Evolutionary conservation across 2,888 invertebrate species (phyloP).

Genomic region (Nomada lathburiana): DNA sequence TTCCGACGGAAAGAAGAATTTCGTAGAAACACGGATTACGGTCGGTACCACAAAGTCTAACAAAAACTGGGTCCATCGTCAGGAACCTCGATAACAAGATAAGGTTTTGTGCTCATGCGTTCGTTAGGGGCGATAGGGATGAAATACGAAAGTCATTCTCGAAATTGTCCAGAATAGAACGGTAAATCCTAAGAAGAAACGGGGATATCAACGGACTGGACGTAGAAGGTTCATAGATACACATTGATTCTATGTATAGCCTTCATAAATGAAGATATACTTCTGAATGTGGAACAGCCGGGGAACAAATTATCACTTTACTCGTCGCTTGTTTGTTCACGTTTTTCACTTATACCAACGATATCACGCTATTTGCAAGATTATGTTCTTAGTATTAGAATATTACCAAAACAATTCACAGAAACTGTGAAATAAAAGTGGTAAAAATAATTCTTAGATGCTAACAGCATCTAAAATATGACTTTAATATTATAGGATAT

Average conservation of each 20-base stretch:
- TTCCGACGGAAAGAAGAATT: conserved; percentile 23
- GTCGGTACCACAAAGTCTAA: conserved; percentile 27
- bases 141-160: conserved; percentile 49
- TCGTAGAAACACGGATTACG: conserved; percentile 51
- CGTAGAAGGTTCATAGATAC: conserved; percentile 15
- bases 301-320: background rate
- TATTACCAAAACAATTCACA: background rate
- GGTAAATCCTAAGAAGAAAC: conserved; percentile 22
- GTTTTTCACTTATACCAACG: conserved; percentile 21
- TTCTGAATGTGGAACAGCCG: background rate
- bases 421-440: too few relatives aligned
- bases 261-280: background rate
- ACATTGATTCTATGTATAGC: conserved; percentile 4
- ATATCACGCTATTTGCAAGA: background rate
- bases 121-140: conserved; percentile 46
- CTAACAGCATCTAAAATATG: too few relatives aligned
- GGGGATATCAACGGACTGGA: conserved; percentile 4
- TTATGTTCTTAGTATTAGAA: background rate
- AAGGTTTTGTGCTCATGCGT: conserved; percentile 53
- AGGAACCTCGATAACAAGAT: conserved; percentile 59
- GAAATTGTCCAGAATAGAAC: conserved; percentile 56
- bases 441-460: too few relatives aligned
- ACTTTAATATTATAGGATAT: too few relatives aligned
- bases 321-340: too few relatives aligned
- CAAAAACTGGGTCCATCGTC: conserved; percentile 64